Percentiles rank a stretch among this genome's conserved stretches.
phyloP scores from a whole-genome alignment of 2,797 vertebrate genomes.

The Pseudotriccus pelzelni region DNA sequence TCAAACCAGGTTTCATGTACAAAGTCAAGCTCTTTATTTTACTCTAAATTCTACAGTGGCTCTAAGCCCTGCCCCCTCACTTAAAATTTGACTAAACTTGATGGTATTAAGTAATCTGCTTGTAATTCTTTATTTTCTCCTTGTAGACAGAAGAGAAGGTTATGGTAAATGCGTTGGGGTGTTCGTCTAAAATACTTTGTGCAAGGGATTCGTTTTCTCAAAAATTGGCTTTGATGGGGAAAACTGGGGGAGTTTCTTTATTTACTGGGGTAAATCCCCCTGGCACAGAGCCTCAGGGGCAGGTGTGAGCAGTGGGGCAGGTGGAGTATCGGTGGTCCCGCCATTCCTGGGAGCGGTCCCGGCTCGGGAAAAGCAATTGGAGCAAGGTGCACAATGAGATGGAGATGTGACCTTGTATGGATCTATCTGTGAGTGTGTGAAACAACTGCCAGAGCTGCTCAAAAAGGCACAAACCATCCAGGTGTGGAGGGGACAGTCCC shows the following conservation, averaged over 20 bases:
- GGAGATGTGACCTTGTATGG: rapidly evolving
- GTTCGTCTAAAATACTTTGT: not conserved
- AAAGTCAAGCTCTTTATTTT: not conserved
- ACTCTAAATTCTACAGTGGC: not conserved
- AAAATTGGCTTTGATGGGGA: not conserved
- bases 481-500: not conserved
- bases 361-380: not conserved
- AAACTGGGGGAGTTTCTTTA: not conserved
- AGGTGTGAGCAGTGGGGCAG: rapidly evolving
- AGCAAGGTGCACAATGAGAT: not conserved
- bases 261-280: not conserved
- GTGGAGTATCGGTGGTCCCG: not conserved
- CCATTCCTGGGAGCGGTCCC: not conserved
- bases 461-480: not conserved
- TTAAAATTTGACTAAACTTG: not conserved
- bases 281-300: not conserved
- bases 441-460: not conserved
- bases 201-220: not conserved
- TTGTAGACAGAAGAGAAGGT: not conserved
- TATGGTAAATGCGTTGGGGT: rapidly evolving
- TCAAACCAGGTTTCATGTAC: not conserved
- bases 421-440: not conserved
- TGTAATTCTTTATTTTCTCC: not conserved
- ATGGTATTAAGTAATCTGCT: not conserved
- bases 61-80: not conserved